Base-by-base conservation (phyloP, 1,140 invertebrate genomes). In the Temnothorax curvispinosus region DNA sequence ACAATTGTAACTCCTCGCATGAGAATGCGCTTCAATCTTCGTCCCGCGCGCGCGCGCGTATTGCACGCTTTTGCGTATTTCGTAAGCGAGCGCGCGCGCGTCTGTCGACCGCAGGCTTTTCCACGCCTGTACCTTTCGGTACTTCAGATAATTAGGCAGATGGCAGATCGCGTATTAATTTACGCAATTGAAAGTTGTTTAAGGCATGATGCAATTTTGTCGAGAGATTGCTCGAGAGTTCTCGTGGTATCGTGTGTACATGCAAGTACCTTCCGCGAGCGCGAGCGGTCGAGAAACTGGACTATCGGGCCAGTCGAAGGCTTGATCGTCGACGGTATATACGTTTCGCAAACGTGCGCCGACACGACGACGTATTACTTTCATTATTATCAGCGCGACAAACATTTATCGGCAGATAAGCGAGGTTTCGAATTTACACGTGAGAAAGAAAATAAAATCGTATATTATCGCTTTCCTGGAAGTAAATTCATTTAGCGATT, bases 121-220 rank as follows among this genome's bases (percentile, higher is more conserved):
- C 80, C 80, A 82, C 80, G 67, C 52, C 80, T 82, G 67, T 58
- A 71, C 38, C 65, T 71, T 82, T 82, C 80, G 67, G 67, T 60
- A 47, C 52, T 72, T 77, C 50, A 50, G 74, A 78, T 78, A 71
- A 74, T 85, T 78, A 85, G 82, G 82, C 64, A 65, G 74, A 85
- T 85, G 71, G 44, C 72, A 77, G 52, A 54, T 54, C 58, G 58
- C 64, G 72, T 80, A 86, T 88, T 88, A 86, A 88, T 88, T 85
- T 69, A 62, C 87, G 81, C 82, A 86, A 76, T 88, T 71, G 87
- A 86, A 86, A 88, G 54, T 77, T 78, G 72, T 65, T 86, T 56
- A 72, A 75, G 62, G 44, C 74, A 86, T 86, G 74, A 88, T 44
- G 87, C 65, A 88, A 86, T 78, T 85, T 77, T 60, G 74, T 86